phyloP scores from a whole-genome alignment of 2,113 vertebrate species.

The Lasiurus borealis region DNA sequence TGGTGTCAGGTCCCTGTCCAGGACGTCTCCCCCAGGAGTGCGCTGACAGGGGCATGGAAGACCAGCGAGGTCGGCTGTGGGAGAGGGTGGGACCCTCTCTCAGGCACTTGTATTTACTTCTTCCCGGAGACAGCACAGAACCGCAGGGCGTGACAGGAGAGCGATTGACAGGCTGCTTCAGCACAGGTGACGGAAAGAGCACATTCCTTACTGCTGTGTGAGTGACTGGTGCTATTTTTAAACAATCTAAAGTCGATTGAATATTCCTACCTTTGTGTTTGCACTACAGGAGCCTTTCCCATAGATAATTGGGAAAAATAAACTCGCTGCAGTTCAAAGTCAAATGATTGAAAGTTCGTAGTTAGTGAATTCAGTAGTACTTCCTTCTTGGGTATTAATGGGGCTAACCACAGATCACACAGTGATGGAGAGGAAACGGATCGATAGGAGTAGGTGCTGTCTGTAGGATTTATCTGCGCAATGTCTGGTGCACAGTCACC shows the following conservation, averaged over 20 bases:
- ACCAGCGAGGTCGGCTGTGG: background rate
- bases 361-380: background rate
- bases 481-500: background rate
- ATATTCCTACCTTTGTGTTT: background rate
- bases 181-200: background rate
- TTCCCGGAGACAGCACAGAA: background rate
- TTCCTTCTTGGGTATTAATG: background rate
- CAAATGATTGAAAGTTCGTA: background rate
- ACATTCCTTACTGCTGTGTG: background rate
- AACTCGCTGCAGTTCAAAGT: background rate
- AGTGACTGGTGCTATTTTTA: background rate
- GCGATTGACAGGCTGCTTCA: background rate
- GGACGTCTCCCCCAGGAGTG: too few relatives aligned
- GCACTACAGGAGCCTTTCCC: background rate
- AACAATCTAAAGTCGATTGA: background rate
- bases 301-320: slow-evolving; percentile 20
- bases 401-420: background rate
- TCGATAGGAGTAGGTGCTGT: background rate
- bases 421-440: background rate
- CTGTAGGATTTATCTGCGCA: rapidly evolving
- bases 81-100: too few relatives aligned
- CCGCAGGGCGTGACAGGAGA: background rate
- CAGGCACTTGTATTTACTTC: too few relatives aligned
- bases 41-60: background rate
- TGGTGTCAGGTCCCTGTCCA: background rate